Conservation (phyloP, 2,797 vertebrate genomes). For the Hoplostethus mediterraneus region DNA sequence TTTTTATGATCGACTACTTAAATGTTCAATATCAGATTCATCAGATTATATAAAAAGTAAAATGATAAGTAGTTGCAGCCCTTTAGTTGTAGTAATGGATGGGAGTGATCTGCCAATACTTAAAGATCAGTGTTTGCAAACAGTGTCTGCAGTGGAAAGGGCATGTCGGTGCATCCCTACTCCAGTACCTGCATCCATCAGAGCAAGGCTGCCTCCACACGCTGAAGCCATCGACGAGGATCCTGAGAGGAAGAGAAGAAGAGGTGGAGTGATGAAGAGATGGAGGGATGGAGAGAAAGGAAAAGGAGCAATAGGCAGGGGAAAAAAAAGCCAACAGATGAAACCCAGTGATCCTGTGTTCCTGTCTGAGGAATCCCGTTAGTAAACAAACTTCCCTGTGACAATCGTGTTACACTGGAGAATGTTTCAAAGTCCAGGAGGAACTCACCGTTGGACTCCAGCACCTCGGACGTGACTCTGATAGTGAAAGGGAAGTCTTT, state of each 20-base stretch:
- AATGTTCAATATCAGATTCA: too few relatives aligned
- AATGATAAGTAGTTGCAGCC: too few relatives aligned
- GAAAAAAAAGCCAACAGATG: not conserved
- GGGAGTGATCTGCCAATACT: too few relatives aligned
- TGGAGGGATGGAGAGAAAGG: not conserved
- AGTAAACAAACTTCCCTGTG: not conserved
- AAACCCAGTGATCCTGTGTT: not conserved
- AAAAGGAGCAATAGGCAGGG: not conserved
- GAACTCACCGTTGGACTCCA: slow-evolving; percentile 94
- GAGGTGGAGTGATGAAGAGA: not conserved
- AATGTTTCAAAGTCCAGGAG: not conserved
- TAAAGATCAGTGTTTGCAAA: too few relatives aligned
- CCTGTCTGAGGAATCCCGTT: not conserved
- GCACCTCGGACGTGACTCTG: slow-evolving; percentile 95
- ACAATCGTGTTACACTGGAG: not conserved
- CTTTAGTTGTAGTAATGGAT: too few relatives aligned
- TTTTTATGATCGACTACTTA: too few relatives aligned
- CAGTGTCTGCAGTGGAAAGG: too few relatives aligned
- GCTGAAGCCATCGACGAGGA: slow-evolving; percentile 99
- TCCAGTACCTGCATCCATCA: slow-evolving; percentile 97
- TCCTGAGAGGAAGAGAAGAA: slow-evolving; percentile 79
- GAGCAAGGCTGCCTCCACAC: slow-evolving; percentile 94
- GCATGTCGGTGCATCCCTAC: too few relatives aligned
- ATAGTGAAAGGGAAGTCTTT: slow-evolving; percentile 97
- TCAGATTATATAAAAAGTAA: too few relatives aligned